A percentile compares a stretch with the other conserved stretches of the same genome.
Evolutionary conservation across 2,888 invertebrate genomes (phyloP).

Genomic region (Nemotelus pantherinus): DNA sequence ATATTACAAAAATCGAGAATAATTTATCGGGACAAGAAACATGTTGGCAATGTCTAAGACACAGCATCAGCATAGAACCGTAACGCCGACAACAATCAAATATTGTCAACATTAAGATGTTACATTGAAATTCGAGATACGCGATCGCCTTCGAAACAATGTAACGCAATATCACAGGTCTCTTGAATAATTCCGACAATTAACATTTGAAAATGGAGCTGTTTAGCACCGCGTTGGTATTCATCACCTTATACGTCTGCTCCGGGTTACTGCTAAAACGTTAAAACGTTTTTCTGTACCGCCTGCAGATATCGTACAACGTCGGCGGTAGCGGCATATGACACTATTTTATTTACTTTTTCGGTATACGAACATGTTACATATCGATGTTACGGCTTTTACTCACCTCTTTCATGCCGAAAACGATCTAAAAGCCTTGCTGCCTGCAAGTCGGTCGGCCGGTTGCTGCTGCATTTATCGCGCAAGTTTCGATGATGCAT

Average conservation of each 20-base stretch:
- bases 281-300: conserved; percentile 17
- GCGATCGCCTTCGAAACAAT: background rate
- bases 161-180: background rate
- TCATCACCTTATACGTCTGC: conserved; percentile 28
- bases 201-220: conserved; percentile 41
- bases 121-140: conserved; percentile 13
- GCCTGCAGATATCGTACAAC: conserved; percentile 23
- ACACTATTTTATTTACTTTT: conserved; percentile 24
- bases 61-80: no score
- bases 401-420: conserved; percentile 31
- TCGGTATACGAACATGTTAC: conserved; percentile 4
- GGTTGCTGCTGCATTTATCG: conserved; percentile 18
- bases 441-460: background rate
- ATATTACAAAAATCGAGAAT: no score
- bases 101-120: conserved; percentile 22
- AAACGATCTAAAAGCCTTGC: conserved; percentile 30
- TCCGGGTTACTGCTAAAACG: background rate
- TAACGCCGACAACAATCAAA: background rate
- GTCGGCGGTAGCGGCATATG: conserved; percentile 5
- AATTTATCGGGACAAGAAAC: no score
- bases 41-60: no score
- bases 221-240: conserved; percentile 38
- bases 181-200: conserved; percentile 39
- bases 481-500: conserved; percentile 32
- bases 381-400: conserved; percentile 25